Percentiles rank a stretch among this genome's conserved stretches.
phyloP scores from a whole-genome alignment of 2,888 invertebrate species.

The Cryptocephalus primarius region DNA sequence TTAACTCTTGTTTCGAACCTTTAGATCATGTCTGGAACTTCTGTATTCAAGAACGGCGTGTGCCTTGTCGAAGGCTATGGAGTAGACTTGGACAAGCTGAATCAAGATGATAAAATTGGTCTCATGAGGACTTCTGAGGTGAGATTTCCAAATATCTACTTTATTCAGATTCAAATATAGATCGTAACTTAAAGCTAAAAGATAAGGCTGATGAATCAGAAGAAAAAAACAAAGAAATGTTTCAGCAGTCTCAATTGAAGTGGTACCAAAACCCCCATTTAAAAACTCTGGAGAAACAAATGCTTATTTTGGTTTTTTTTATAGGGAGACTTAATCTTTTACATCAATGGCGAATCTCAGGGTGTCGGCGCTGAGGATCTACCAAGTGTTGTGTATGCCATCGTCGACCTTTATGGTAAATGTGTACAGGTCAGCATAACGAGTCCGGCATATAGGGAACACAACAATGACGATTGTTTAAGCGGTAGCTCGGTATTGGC shows the following conservation, averaged over 20 bases:
- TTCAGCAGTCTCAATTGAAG: no score
- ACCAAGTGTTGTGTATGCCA: constrained; percentile 62
- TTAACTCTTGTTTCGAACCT: constrained; percentile 9
- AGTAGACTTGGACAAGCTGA: constrained; percentile 69
- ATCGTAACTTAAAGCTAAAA: not conserved
- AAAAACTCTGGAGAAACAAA: not conserved
- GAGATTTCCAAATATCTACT: constrained; percentile 11
- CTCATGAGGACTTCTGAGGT: constrained; percentile 72
- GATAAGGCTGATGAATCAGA: not conserved
- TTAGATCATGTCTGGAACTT: constrained; percentile 77
- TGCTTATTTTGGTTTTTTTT: constrained; percentile 4
- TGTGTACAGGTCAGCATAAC: constrained; percentile 65
- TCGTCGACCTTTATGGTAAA: constrained; percentile 74
- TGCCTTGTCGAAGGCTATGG: constrained; percentile 77
- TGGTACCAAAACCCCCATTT: no score
- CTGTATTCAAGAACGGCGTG: constrained; percentile 75
- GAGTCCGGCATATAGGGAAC: constrained; percentile 35
- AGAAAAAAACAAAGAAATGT: no score
- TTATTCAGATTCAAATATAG: not conserved
- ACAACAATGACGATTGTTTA: constrained; percentile 38
- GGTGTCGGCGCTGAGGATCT: constrained; percentile 72
- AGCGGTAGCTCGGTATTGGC: constrained; percentile 38
- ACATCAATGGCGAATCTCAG: constrained; percentile 78
- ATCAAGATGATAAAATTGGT: constrained; percentile 74
- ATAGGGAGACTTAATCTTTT: constrained; percentile 75